phyloP scores from a whole-genome alignment of 2,797 vertebrate genomes.

The Labeo calbasu region DNA sequence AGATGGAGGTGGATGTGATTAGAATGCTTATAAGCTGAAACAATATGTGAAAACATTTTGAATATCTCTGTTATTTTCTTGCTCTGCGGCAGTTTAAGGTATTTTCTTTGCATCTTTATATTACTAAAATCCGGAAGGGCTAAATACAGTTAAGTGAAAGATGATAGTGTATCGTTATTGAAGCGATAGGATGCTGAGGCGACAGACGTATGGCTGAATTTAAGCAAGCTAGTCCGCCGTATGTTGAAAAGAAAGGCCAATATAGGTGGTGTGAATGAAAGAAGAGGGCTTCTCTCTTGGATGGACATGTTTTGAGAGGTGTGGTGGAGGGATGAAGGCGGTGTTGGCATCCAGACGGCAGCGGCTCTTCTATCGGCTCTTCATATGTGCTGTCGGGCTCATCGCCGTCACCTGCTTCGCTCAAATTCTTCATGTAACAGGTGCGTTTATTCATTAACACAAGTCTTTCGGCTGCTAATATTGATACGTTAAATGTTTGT shows the following conservation, averaged over 20 bases:
- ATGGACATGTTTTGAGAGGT: constrained; percentile 73
- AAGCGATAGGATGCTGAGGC: constrained; percentile 49
- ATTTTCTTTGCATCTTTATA: background rate
- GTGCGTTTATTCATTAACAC: constrained; percentile 63
- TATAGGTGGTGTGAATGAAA: constrained; percentile 30
- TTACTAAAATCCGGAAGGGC: background rate
- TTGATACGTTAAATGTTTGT: background rate
- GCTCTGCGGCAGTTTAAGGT: background rate
- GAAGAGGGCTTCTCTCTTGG: constrained; percentile 20
- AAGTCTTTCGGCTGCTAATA: background rate
- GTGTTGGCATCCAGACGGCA: constrained; percentile 72
- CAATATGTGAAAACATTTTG: background rate
- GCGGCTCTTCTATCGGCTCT: constrained; percentile 73
- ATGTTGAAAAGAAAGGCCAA: constrained; percentile 3
- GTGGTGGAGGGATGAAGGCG: constrained; percentile 73
- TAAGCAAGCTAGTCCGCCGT: constrained; percentile 5
- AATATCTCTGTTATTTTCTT: background rate
- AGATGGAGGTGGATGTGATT: constrained; percentile 34
- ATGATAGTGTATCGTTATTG: constrained; percentile 57
- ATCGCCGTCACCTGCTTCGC: constrained; percentile 70
- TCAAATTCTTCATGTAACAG: constrained; percentile 68
- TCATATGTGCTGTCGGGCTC: constrained; percentile 72
- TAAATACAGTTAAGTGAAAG: constrained; percentile 2
- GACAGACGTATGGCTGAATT: constrained; percentile 40
- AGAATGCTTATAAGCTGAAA: constrained; percentile 28